Evolutionary conservation across 2,113 vertebrate genomes (phyloP).

Genomic region (Copsychus sechellarum): DNA sequence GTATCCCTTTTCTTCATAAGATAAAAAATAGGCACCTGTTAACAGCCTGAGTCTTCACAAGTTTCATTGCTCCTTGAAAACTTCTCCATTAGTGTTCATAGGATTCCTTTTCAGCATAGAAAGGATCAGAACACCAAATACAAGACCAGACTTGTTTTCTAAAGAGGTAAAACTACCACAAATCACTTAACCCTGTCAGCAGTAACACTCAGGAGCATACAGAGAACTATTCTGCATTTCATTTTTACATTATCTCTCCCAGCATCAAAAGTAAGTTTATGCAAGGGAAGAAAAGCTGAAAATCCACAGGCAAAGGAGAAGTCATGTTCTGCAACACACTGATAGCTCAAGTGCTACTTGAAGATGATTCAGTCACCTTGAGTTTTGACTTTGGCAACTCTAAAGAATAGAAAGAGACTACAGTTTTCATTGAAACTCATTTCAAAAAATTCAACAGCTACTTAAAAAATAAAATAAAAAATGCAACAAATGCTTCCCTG

Average conservation of each 20-base stretch:
- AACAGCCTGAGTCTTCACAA: not conserved
- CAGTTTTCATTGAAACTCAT: not conserved
- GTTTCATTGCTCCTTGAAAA: not conserved
- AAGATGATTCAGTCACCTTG: not conserved
- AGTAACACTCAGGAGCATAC: not conserved
- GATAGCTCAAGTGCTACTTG: not conserved
- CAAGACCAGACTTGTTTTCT: not conserved
- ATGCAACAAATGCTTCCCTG: not conserved
- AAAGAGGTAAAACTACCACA: not conserved
- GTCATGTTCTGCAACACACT: not conserved
- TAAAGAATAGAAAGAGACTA: too few relatives aligned
- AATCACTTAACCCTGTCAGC: not conserved
- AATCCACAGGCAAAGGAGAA: not conserved
- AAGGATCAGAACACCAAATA: not conserved
- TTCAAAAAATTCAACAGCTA: not conserved
- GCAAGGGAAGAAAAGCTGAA: not conserved
- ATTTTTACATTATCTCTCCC: not conserved
- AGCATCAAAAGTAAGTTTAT: not conserved
- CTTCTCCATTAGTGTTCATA: not conserved
- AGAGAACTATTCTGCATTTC: not conserved
- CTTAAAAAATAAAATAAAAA: not conserved
- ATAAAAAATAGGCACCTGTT: accelerated
- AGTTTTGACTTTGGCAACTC: slow-evolving; percentile 5
- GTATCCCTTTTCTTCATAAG: not conserved
- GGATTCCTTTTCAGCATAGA: not conserved